These are phyloP conservation scores for Drosophila lacteicornis DNA, from an alignment of 1,140 invertebrate genomes.

Conservation along the genomic window DNA sequence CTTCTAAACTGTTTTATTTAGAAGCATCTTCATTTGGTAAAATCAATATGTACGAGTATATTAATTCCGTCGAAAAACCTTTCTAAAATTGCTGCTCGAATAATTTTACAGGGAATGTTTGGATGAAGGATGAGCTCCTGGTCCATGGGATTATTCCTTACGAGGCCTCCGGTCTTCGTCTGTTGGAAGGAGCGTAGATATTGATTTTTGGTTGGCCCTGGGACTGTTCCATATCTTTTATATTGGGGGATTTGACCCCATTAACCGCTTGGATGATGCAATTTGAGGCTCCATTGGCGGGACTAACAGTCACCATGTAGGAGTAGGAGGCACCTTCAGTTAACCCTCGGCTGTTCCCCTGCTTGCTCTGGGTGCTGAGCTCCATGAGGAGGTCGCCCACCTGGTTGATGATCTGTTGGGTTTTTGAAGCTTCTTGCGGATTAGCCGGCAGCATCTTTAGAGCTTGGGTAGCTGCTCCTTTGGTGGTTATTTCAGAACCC, in stretches of 20 bases:
- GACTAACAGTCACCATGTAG: slow-evolving; percentile 48
- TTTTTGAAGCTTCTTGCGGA: neutral
- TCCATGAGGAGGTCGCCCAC: slow-evolving; percentile 45
- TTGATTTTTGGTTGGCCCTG: neutral
- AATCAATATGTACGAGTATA: no score
- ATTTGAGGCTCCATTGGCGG: neutral
- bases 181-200: neutral
- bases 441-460: no score
- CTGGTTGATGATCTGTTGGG: slow-evolving; percentile 21
- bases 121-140: neutral
- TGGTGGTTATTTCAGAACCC: no score
- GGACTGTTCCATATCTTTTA: neutral
- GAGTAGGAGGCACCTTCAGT: neutral
- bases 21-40: neutral
- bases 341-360: neutral
- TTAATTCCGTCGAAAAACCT: neutral
- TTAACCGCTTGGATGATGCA: slow-evolving; percentile 14
- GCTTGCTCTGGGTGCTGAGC: neutral
- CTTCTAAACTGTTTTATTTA: neutral
- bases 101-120: neutral
- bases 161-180: neutral
- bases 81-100: neutral
- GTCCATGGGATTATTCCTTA: no score
- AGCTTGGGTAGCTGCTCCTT: no score
- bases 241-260: neutral